phyloP scores from a whole-genome alignment of 2,888 invertebrate species.

The Deladenus siricidicola region DNA sequence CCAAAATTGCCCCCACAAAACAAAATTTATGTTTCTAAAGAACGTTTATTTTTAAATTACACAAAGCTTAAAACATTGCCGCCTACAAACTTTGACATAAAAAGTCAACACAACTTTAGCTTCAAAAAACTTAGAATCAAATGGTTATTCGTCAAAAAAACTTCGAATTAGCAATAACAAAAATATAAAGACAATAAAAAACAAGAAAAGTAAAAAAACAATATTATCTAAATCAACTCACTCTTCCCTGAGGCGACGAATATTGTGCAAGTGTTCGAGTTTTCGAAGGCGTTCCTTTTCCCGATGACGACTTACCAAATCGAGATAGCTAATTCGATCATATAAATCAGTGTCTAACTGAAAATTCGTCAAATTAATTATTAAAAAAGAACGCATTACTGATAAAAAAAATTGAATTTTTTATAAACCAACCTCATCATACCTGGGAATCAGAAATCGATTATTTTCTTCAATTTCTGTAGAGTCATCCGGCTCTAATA shows the following conservation, averaged over 20 bases:
- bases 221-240: slow-evolving; percentile 3
- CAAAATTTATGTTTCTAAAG: neutral
- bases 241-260: slow-evolving; percentile 16
- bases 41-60: neutral
- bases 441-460: neutral
- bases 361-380: too few species aligned
- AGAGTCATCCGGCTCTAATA: neutral
- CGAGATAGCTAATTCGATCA: slow-evolving; percentile 19
- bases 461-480: neutral
- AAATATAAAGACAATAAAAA: too few species aligned
- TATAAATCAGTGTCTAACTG: slow-evolving; percentile 17
- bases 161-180: too few species aligned
- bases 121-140: too few species aligned
- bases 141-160: too few species aligned
- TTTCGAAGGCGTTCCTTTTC: slow-evolving; percentile 17
- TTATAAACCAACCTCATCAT: neutral
- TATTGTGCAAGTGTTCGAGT: slow-evolving; percentile 6
- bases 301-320: slow-evolving; percentile 17
- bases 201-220: too few species aligned
- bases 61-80: neutral
- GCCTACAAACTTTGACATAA: neutral
- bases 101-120: neutral
- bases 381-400: too few species aligned
- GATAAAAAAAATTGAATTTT: neutral
- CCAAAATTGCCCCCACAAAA: neutral